These are phyloP conservation scores for Horisme vitalbata DNA, from an alignment of 2,888 invertebrate genomes.

Conservation along the genomic window DNA sequence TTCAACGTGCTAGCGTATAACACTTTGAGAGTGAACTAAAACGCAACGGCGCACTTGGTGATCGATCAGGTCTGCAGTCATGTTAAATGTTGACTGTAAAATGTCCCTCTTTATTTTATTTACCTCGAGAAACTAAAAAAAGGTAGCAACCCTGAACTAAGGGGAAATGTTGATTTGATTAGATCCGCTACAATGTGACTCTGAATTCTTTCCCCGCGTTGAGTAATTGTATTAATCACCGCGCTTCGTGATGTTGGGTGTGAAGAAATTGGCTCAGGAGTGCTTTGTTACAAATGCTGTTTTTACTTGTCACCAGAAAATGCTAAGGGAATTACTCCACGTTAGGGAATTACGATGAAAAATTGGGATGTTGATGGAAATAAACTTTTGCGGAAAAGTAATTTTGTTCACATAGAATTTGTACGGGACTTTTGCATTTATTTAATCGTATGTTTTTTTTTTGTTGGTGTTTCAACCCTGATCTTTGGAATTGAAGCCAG, in stretches of 20 bases:
- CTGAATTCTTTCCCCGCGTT: conserved; percentile 41
- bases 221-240: conserved; percentile 52
- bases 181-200: conserved; percentile 44
- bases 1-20: no score
- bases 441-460: no score
- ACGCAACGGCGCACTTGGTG: no score
- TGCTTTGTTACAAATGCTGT: conserved; percentile 12
- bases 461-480: no score
- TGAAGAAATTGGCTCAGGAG: conserved; percentile 22
- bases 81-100: neutral
- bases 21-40: no score
- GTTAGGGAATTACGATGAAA: conserved; percentile 1
- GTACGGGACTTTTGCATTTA: no score
- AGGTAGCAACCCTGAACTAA: conserved; percentile 20
- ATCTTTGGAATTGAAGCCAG: no score
- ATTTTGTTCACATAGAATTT: no score
- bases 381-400: conserved; percentile 11
- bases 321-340: no score
- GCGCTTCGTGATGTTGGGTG: conserved; percentile 15
- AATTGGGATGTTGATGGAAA: conserved; percentile 7
- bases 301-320: conserved; percentile 14
- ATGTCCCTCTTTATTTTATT: neutral
- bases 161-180: conserved; percentile 47
- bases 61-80: no score
- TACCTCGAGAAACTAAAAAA: neutral